Base-by-base conservation (phyloP, 2,888 invertebrate genomes). In the Zygaena filipendulae region DNA sequence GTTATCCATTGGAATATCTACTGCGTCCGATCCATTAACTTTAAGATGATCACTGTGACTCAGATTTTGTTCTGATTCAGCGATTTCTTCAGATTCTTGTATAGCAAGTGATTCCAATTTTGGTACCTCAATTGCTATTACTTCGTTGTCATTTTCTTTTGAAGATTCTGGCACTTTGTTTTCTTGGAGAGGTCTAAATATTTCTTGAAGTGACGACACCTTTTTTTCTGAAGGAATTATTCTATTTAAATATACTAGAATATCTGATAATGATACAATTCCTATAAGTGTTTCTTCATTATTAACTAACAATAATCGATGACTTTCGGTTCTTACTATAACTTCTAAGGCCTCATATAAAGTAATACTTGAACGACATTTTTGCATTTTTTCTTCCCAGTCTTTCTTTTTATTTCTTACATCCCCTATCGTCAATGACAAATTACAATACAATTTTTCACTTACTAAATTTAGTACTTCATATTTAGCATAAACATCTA, bases 341-440 rank as follows among this genome's bases (percentile, higher is more conserved):
- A 87, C 90, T 72, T 94, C 93, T 87, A 95, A 90, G 59, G 94
- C 87, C 54, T 87, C 84, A 54, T 86, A 88, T 54, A 95, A 82
- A 32, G 91, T 90, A 77, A 95, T 94, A 59, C 89, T 88, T 59
- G 89, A 82, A 69, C 85, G 87, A 82, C 94, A 95, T 66, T 91
- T 93, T 59, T 91, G 91, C 49, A 95, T 91, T 49, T 92, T 92
- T 75, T 95, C 94, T 69, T 92, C 92, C 88, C 92, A 92, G 80
- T 92, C 92, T 72, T 91, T 91, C 59, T 93, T 84, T 70, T 91
- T 90, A 57, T 90, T 89, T 56, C 94, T 88, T 43, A 94, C 92
- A 67, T 92, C 87, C 53, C 88, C 88, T 54, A 95, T 77, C 13
- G 92, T 88, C 46, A 93, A 85, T 59, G 92, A 92, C 59, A 95